A percentile compares a stretch with the other conserved stretches of the same genome.
Conservation (phyloP, 2,888 invertebrate genomes). For the Eupeodes latifasciatus region DNA sequence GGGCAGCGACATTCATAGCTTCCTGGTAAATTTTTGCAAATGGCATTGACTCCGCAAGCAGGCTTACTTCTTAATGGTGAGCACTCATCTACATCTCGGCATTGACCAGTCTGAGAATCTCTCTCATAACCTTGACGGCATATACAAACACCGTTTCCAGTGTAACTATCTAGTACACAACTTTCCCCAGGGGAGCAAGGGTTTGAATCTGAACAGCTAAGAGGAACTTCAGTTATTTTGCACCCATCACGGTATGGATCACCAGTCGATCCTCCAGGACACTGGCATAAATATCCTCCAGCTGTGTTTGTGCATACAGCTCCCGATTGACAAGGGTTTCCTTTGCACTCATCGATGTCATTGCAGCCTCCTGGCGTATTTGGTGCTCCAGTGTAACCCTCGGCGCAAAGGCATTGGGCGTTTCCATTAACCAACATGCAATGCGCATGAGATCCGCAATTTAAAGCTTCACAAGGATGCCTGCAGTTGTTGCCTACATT, state of each 20-base stretch:
- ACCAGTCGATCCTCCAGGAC: conserved; percentile 92
- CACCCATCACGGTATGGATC: conserved; percentile 93
- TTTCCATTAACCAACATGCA: conserved; percentile 93
- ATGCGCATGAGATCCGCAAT: conserved; percentile 94
- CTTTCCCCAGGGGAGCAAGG: conserved; percentile 94
- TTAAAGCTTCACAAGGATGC: conserved; percentile 95
- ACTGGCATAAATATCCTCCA: conserved; percentile 94
- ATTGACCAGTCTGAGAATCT: conserved; percentile 89
- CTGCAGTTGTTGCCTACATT: conserved; percentile 96
- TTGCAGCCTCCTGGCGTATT: conserved; percentile 89
- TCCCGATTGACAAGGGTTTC: conserved; percentile 92
- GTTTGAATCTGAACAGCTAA: conserved; percentile 89
- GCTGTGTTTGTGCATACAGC: conserved; percentile 95
- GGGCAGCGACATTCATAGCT: conserved; percentile 97
- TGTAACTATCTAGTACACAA: conserved; percentile 91
- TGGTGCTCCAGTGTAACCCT: conserved; percentile 90
- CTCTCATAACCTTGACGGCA: conserved; percentile 95
- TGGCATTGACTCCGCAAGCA: conserved; percentile 94
- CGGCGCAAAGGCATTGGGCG: conserved; percentile 93
- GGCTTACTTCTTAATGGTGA: conserved; percentile 89
- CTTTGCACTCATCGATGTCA: conserved; percentile 95
- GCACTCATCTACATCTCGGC: conserved; percentile 95
- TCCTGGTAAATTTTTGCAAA: conserved; percentile 96
- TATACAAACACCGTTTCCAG: conserved; percentile 92
- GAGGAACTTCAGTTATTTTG: conserved; percentile 87